These are phyloP conservation scores for Drosophila subsilvestris DNA, from an alignment of 2,888 invertebrate species.

Conservation along the genomic window DNA sequence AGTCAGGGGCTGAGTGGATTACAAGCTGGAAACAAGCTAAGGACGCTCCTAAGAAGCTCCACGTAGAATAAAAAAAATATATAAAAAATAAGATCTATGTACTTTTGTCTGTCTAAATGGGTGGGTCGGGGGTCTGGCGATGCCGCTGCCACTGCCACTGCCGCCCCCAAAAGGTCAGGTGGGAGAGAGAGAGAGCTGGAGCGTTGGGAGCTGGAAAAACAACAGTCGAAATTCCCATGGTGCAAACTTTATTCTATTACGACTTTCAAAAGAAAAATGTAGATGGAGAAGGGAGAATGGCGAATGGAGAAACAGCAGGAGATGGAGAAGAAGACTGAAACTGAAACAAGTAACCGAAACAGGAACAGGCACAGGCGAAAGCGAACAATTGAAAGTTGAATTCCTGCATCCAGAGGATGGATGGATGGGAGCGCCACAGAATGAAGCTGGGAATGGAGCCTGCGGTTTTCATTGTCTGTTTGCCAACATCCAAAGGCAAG, in stretches of 20 bases:
- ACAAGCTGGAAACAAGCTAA: conserved; percentile 65
- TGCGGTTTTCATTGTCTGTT: conserved; percentile 50
- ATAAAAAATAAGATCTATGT: conserved; percentile 62
- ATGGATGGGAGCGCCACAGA: neutral
- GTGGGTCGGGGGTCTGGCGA: neutral
- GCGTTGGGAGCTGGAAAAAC: conserved; percentile 56
- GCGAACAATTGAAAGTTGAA: conserved; percentile 70
- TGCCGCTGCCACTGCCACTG: no score
- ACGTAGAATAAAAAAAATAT: no score
- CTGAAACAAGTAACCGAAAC: conserved; percentile 10
- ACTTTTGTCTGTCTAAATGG: conserved; percentile 36
- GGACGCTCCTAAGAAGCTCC: conserved; percentile 30
- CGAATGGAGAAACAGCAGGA: no score
- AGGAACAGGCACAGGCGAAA: conserved; percentile 41
- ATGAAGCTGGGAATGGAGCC: conserved; percentile 19
- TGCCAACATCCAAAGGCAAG: conserved; percentile 17
- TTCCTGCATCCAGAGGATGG: conserved; percentile 18
- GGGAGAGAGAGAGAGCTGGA: conserved; percentile 49
- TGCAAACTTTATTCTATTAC: conserved; percentile 78
- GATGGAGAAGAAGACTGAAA: neutral
- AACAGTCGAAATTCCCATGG: conserved; percentile 79
- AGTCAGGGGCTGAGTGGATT: conserved; percentile 59
- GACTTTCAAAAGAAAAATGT: conserved; percentile 42
- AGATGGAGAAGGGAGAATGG: neutral
- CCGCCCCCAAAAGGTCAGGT: conserved; percentile 47